A percentile compares a stretch with the other conserved stretches of the same genome.
Evolutionary conservation across 2,888 invertebrate species (phyloP).

Genomic region (Lasius fuliginosus): DNA sequence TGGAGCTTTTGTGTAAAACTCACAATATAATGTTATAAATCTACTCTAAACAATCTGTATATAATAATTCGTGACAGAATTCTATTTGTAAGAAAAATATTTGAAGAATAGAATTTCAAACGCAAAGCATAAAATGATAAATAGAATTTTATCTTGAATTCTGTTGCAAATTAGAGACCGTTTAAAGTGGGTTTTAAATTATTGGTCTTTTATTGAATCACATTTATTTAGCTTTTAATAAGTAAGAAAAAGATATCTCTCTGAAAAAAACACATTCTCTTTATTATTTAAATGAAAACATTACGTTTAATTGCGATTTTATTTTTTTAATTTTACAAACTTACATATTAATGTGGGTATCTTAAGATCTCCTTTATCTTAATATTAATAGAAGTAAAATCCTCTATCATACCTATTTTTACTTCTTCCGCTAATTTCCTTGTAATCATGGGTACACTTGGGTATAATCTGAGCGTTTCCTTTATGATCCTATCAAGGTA

Average conservation of each 20-base stretch:
- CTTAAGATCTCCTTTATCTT: neutral
- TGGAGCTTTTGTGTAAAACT: no score
- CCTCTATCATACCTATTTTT: conserved; percentile 81
- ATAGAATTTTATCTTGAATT: neutral
- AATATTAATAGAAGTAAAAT: neutral
- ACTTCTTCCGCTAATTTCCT: conserved; percentile 86
- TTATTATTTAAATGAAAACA: neutral
- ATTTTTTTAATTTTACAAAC: neutral
- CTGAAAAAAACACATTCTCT: neutral
- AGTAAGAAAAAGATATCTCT: neutral
- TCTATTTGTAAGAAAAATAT: neutral
- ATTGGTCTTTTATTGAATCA: neutral
- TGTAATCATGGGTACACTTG: conserved; percentile 87
- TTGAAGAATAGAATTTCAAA: neutral
- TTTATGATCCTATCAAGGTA: conserved; percentile 89
- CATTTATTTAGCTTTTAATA: neutral
- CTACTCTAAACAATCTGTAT: no score
- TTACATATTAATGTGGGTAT: neutral
- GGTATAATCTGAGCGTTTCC: conserved; percentile 88
- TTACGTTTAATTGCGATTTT: neutral
- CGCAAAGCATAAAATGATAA: neutral
- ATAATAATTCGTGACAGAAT: no score
- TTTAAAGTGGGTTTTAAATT: neutral
- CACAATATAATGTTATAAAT: no score
- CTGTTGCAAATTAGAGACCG: neutral